phyloP scores from a whole-genome alignment of 2,888 invertebrate genomes.

The Drosophila sordidula region DNA sequence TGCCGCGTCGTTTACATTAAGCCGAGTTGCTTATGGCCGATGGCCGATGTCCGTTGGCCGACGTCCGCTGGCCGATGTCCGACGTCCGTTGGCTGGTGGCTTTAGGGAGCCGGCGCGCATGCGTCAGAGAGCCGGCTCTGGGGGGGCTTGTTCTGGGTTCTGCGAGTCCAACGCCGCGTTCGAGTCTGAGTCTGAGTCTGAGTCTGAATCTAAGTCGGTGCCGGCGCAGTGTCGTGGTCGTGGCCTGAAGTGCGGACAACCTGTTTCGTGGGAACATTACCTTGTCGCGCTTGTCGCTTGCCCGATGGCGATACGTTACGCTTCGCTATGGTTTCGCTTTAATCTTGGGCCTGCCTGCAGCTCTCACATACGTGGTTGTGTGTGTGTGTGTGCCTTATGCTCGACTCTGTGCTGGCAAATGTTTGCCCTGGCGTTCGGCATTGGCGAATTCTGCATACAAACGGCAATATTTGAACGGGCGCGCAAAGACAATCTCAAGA shows the following conservation, averaged over 20 bases:
- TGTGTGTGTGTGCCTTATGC: constrained; percentile 38
- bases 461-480: constrained; percentile 61
- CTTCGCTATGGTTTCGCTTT: constrained; percentile 79
- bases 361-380: constrained; percentile 34
- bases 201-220: constrained; percentile 31
- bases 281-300: constrained; percentile 82
- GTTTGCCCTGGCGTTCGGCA: constrained; percentile 56
- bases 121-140: constrained; percentile 62
- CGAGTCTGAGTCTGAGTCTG: constrained; percentile 18
- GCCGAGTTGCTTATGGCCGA: constrained; percentile 37
- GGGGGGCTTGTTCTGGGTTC: constrained; percentile 37
- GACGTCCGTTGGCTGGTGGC: background rate
- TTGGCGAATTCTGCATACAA: constrained; percentile 75
- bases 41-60: background rate
- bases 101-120: constrained; percentile 56
- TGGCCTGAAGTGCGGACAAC: constrained; percentile 83
- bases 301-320: constrained; percentile 79
- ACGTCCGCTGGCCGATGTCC: background rate
- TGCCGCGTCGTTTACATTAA: constrained; percentile 65
- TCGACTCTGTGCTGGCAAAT: constrained; percentile 55
- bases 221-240: constrained; percentile 65
- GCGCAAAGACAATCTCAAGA: constrained; percentile 60
- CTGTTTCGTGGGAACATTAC: constrained; percentile 85
- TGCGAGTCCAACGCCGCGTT: constrained; percentile 19
- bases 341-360: constrained; percentile 66